Base-by-base conservation (phyloP, 2,888 invertebrate species). In the Agonopterix alstromeriana region DNA sequence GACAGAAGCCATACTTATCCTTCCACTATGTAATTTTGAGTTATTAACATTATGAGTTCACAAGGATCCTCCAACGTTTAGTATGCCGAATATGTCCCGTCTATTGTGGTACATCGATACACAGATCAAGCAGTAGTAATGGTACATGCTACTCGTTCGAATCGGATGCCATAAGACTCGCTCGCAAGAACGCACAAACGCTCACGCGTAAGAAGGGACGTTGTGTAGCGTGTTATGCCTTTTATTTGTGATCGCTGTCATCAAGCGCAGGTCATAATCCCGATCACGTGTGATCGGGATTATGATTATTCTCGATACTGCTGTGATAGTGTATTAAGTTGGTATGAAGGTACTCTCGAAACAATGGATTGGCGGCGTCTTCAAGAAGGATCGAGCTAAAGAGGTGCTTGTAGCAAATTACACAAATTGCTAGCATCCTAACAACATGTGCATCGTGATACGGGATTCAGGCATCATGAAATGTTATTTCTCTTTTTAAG, bases 1-100 rank as follows among this genome's bases (percentile, higher is more conserved):
- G 71, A 80, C 82, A 77, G 81, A 67, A 82, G 82, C 82, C 70
- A 73, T 77, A 68, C 74, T 74, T 77, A 72, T 52, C 56, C 65
- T 55, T 64, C 64, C 56, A 61, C 75, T 77, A 70, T 82, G 70
- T 82, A 85, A 84, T 85, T 84, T 84, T 65, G 70, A 60, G 71
- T 60, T 78, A 84, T 85, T 80, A 83, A 76, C 56, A 70, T 60
- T 61, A 66, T 66, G 43, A 47, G 48, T 8, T 11, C 10, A 42
- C 11, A 12, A n/a, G 11, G 42, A n/a, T 11, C 11, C 8, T 12
- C 11, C 4, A 38, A 48, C 55, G 65, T 63, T 77, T 69, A 65
- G 69, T 75, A 77, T 75, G 68, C 78, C 65, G 60, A 76, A 73
- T 69, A 66, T 63, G 64, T 61, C 35, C 55, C 51, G 48, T 46